Percentiles rank a stretch among this genome's conserved stretches.
Conservation (phyloP, 1,140 invertebrate species). For the Prorops nasuta region DNA sequence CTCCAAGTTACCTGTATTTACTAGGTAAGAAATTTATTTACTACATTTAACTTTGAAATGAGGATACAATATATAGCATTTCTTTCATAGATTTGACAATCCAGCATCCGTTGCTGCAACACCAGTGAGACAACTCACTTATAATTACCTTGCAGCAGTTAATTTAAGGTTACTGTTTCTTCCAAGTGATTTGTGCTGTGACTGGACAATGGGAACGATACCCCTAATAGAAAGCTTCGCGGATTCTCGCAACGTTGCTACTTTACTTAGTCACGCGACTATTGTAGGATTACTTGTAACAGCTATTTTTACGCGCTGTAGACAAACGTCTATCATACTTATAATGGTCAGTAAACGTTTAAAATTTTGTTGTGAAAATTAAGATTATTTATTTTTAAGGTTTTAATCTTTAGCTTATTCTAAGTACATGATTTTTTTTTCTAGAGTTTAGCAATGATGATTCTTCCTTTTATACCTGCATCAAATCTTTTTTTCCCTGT, state of each 20-base stretch:
- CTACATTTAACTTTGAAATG: constrained; percentile 1
- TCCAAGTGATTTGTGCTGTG: constrained; percentile 89
- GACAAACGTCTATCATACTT: constrained; percentile 70
- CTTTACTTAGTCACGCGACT: constrained; percentile 68
- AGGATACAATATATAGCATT: constrained; percentile 17
- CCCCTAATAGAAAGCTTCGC: constrained; percentile 77
- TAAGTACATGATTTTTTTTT: constrained; percentile 37
- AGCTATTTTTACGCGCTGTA: constrained; percentile 66
- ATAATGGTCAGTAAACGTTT: constrained; percentile 68
- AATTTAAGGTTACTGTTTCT: constrained; percentile 89
- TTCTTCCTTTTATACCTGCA: constrained; percentile 91
- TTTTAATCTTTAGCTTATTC: constrained; percentile 1
- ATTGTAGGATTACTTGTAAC: constrained; percentile 65
- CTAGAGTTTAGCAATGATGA: constrained; percentile 79
- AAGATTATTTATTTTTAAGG: constrained; percentile 1
- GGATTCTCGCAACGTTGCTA: constrained; percentile 84
- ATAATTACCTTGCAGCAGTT: constrained; percentile 87
- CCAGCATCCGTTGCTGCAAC: constrained; percentile 79
- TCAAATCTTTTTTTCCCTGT: constrained; percentile 97
- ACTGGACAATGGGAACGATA: constrained; percentile 98
- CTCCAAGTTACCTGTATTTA: constrained; percentile 93
- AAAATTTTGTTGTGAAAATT: not conserved
- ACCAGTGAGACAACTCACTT: constrained; percentile 84
- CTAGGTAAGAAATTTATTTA: constrained; percentile 61
- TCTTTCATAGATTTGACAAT: constrained; percentile 80